Evolutionary conservation across 2,797 vertebrate species (phyloP), one percentile per base, ranked within the genome.

Genomic region (Neostethus bicornis): DNA sequence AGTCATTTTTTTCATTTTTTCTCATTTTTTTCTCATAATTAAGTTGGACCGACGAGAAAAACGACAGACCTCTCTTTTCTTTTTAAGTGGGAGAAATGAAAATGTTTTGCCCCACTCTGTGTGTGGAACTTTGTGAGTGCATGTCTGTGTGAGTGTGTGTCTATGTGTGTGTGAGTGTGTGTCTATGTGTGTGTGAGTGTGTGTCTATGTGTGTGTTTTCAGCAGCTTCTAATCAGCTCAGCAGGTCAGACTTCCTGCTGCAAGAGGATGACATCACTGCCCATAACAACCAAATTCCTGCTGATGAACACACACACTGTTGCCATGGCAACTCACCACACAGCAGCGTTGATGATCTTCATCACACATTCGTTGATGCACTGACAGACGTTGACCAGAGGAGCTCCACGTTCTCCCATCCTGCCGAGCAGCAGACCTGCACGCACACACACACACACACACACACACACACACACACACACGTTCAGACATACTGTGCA

Each of bases 361-460:
- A 96, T 96, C 1, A 96, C 94, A 0, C 94, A 94, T 75, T 96
- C 95, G 0, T 96, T 96, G 73, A 96, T 91, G 5, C 94, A 95
- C 87, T 95, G 94, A 80, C 94, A 96, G 7, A 96, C 93, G 2
- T 90, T 95, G 11, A 96, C 85, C 66, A 96, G 83, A 0, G 95
- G 94, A 0, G 86, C 66, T 45, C 94, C 95, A 42, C 94, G 87
- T 52, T 96, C 92, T 0, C 94, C 94, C 94, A 96, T 96, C 62
- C 91, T 93, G 4, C 95, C 95, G 75, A 96, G 75, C 51, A 96
- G 79, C 21, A 96, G 87, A 38, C 95, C 95, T 96, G 67, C 19
- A 25, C 16, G n/a, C n/a, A 17, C 7, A 54, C 14, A 52, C 39
- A 14, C 21, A 7, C 10, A 12, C 31, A 24, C 13, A 1, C 14